Percentiles rank a stretch among this genome's conserved stretches.
phyloP scores from a whole-genome alignment of 1,140 invertebrate species.

The Cheumatopsyche charites region DNA sequence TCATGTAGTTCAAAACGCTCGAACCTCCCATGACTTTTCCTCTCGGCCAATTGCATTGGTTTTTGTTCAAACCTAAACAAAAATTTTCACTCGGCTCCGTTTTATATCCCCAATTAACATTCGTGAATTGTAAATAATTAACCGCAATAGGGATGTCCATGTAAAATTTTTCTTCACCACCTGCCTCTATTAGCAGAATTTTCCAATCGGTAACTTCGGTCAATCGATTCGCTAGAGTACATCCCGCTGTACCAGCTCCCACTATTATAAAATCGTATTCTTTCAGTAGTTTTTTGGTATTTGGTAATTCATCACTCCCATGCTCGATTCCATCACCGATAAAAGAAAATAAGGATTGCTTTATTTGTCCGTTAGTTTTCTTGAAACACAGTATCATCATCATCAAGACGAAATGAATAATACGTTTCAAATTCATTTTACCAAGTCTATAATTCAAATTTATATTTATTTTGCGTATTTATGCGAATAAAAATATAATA shows the following conservation, averaged over 20 bases:
- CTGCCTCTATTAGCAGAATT: conserved; percentile 73
- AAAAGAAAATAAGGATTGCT: conserved; percentile 52
- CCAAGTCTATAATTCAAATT: too few relatives aligned
- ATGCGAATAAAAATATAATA: too few relatives aligned
- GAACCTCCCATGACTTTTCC: conserved; percentile 62
- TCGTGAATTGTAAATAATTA: conserved; percentile 60
- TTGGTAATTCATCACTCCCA: conserved; percentile 50
- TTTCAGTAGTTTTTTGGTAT: conserved; percentile 51
- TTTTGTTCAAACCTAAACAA: conserved; percentile 52
- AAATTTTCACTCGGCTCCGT: conserved; percentile 58
- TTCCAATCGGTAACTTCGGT: conserved; percentile 58
- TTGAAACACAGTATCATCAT: background rate
- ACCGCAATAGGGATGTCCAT: conserved; percentile 73
- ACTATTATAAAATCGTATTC: conserved; percentile 71
- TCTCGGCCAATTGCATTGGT: conserved; percentile 54
- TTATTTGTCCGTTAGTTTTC: background rate
- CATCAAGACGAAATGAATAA: too few relatives aligned
- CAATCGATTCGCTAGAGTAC: conserved; percentile 68
- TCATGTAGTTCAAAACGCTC: conserved; percentile 66
- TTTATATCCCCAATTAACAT: conserved; percentile 63
- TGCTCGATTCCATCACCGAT: conserved; percentile 38
- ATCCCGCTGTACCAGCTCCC: conserved; percentile 78
- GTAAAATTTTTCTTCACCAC: conserved; percentile 63
- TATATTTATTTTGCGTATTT: too few relatives aligned
- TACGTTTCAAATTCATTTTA: too few relatives aligned